These are phyloP conservation scores for Chouioia cunea DNA, from an alignment of 2,888 invertebrate species.

Conservation along the genomic window DNA sequence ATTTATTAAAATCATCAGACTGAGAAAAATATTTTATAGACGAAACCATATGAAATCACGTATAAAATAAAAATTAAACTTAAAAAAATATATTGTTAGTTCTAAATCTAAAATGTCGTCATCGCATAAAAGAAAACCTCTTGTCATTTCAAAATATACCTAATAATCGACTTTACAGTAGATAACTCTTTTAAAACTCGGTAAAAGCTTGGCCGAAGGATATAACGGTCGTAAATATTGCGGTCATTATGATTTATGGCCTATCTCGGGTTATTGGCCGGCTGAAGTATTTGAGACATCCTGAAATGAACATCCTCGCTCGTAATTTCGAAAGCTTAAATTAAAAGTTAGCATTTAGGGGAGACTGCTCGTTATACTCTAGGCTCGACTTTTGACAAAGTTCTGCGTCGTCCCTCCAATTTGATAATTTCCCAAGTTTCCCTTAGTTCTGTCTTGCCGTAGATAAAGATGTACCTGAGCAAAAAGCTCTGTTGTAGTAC, in stretches of 20 bases:
- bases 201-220: slow-evolving; percentile 10
- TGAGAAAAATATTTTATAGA: no score
- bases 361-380: not conserved
- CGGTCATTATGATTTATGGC: slow-evolving; percentile 39
- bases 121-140: no score
- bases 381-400: not conserved
- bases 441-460: not conserved
- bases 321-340: not conserved
- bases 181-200: slow-evolving; percentile 16
- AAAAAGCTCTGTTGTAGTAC: not conserved
- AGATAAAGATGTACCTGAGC: not conserved
- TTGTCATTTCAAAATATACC: no score
- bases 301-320: slow-evolving; percentile 13
- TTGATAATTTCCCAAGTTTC: slow-evolving; percentile 23
- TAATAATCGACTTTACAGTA: no score
- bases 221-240: slow-evolving; percentile 30
- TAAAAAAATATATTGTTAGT: no score
- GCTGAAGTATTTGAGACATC: slow-evolving; percentile 2
- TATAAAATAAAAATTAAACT: no score
- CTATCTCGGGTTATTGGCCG: slow-evolving; percentile 29
- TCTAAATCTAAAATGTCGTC: no score
- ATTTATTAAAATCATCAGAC: no score
- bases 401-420: not conserved
- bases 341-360: slow-evolving; percentile 31
- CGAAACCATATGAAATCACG: no score